These are phyloP conservation scores for Platygyra sinensis DNA, from an alignment of 64 coral and sea anemone species.

Conservation along the genomic window DNA sequence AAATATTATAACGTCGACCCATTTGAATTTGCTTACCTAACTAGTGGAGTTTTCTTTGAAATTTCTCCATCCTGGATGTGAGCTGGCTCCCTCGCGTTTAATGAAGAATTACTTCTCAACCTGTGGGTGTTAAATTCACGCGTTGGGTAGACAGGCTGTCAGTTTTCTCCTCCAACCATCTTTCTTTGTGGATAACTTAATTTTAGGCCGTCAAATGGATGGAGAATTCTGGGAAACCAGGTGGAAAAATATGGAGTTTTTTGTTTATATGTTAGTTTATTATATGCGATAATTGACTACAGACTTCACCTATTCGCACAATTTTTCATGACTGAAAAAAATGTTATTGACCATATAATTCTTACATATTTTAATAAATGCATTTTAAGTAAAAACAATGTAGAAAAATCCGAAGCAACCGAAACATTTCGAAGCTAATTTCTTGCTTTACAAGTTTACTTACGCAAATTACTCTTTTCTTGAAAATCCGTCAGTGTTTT, in stretches of 20 bases:
- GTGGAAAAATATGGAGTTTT: not conserved
- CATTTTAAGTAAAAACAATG: too few relatives aligned
- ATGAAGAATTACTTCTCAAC: not conserved
- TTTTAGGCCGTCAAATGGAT: conserved; percentile 7
- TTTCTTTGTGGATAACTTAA: conserved; percentile 5
- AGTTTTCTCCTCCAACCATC: conserved; percentile 20
- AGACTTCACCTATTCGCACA: too few relatives aligned
- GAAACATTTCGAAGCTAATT: not conserved
- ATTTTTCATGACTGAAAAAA: not conserved
- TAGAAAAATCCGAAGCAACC: too few relatives aligned
- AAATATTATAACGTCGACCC: too few relatives aligned
- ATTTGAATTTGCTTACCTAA: too few relatives aligned
- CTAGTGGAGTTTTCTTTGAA: too few relatives aligned
- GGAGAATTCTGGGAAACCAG: not conserved
- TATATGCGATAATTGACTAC: not conserved
- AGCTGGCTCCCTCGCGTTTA: not conserved
- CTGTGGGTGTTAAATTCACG: not conserved
- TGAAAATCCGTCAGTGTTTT: not conserved
- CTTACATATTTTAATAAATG: too few relatives aligned
- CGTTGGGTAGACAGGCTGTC: conserved; percentile 1
- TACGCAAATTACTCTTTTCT: not conserved
- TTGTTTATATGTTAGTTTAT: not conserved
- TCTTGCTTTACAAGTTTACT: not conserved
- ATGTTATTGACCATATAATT: too few relatives aligned
- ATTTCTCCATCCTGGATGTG: too few relatives aligned